Base-by-base conservation (phyloP, 1,140 invertebrate species). In the Hormaphis cornu region DNA sequence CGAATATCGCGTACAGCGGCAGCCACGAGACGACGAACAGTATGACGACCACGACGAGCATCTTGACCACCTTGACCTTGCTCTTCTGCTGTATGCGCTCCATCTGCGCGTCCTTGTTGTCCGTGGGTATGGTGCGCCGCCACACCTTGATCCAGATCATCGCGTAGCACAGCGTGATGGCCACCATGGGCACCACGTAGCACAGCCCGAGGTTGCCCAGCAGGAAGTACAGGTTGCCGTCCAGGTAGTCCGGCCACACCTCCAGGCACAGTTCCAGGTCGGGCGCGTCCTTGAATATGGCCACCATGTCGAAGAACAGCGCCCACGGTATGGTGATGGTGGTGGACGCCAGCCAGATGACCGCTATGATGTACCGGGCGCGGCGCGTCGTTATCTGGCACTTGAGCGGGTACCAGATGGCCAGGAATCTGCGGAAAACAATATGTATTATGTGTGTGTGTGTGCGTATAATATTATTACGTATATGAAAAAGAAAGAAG, bases 11-110 rank as follows among this genome's bases (percentile, higher is more conserved):
- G 80, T 98, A 97, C 10, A 98, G 82, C 0, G 95, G 95, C 71
- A 95, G 81, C 95, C 95, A 98, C 18, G 92, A 96, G 0, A 95
- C 78, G 0, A 95, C 90, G 78, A 98, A 98, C 0, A 97, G 81
- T 16, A 96, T 88, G 3, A 97, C 93, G 1, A 98, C 95, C 0
- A 91, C 89, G 0, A 96, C 86, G 69, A 98, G 80, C 95, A 98
- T 98, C 79, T 97, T 96, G 5, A 97, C 89, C 20, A 97, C 95
- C 35, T 72, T 71, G 2, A 85, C 88, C 80, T 94, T 95, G 12
- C 91, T 93, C 78, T 93, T 91, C 74, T 94, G 90, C 77, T 92
- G 90, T 84, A 92, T 89, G 42, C 88, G 83, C 76, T 95, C 90
- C 85, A 93, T 91, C 75, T 92, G 89, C 0, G 89, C 90, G 77